A percentile compares a stretch with the other conserved stretches of the same genome.
Conservation (phyloP, 1,140 invertebrate species). For the Drosophila nebulosa region DNA sequence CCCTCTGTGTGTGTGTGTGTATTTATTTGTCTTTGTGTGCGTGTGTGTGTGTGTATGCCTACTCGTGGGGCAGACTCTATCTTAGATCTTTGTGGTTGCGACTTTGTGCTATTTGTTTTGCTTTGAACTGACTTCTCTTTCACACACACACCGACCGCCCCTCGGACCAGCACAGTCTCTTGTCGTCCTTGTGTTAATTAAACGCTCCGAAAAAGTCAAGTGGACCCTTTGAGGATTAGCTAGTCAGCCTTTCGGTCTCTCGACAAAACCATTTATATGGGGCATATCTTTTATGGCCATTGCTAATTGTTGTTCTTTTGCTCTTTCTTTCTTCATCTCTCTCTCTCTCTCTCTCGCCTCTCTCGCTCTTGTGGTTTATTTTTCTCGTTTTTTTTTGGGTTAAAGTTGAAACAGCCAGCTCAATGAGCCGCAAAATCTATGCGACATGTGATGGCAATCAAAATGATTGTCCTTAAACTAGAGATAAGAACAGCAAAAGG, state of each 20-base stretch:
- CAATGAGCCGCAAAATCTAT: constrained; percentile 74
- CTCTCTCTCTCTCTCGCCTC: not conserved
- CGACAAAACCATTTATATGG: constrained; percentile 39
- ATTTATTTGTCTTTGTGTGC: constrained; percentile 11
- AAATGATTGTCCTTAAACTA: constrained; percentile 46
- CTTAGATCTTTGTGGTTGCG: constrained; percentile 65
- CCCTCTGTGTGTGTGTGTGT: not conserved
- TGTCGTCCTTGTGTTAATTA: constrained; percentile 53
- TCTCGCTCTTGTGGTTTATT: not conserved
- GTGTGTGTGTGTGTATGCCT: constrained; percentile 10
- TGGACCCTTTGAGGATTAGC: constrained; percentile 54
- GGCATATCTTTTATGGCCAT: constrained; percentile 62
- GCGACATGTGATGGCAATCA: constrained; percentile 77
- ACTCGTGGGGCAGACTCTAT: constrained; percentile 18
- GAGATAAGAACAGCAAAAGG: not conserved
- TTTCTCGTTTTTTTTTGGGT: not conserved
- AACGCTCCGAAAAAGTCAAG: constrained; percentile 60
- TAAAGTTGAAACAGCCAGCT: constrained; percentile 10
- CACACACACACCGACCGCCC: not conserved
- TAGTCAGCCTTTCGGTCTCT: constrained; percentile 35
- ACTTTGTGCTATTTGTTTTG: constrained; percentile 62
- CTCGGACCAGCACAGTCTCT: not conserved
- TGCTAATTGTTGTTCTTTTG: constrained; percentile 61
- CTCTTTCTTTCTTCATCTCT: not conserved
- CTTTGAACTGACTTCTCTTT: constrained; percentile 61